A percentile compares a stretch with the other conserved stretches of the same genome.
These are phyloP conservation scores for Ips typographus DNA, from an alignment of 1,140 invertebrate genomes.

Conservation along the genomic window DNA sequence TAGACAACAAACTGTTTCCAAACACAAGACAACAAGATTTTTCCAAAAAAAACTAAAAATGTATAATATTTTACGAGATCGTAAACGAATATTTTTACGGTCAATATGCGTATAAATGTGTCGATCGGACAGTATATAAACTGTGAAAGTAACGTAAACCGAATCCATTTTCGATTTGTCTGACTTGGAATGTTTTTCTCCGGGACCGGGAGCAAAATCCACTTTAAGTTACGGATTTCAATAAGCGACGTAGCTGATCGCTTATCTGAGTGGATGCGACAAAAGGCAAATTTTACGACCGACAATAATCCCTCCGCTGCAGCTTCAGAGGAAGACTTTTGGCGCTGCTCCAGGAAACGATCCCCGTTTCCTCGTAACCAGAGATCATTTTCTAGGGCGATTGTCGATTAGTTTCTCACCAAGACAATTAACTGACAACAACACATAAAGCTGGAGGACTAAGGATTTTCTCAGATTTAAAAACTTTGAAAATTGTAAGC, in stretches of 20 bases:
- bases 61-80: constrained; percentile 5
- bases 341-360: constrained; percentile 6
- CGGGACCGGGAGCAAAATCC: too few relatives aligned
- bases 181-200: too few relatives aligned
- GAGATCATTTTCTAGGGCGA: background rate
- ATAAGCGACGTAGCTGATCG: constrained; percentile 3
- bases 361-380: constrained; percentile 1
- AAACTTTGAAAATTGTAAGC: too few relatives aligned
- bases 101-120: background rate
- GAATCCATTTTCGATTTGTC: background rate
- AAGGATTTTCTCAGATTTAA: too few relatives aligned
- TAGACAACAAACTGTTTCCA: too few relatives aligned
- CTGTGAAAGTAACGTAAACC: background rate
- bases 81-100: constrained; percentile 9
- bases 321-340: background rate
- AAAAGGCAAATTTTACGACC: constrained; percentile 11
- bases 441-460: too few relatives aligned
- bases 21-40: too few relatives aligned
- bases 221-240: background rate
- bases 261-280: constrained; percentile 7
- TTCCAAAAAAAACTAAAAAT: background rate
- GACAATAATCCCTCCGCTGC: constrained; percentile 11
- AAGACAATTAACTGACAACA: too few relatives aligned
- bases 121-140: constrained; percentile 1
- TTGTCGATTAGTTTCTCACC: too few relatives aligned